Conservation (phyloP, 2,113 vertebrate species). For the Cercopithecus mona region DNA sequence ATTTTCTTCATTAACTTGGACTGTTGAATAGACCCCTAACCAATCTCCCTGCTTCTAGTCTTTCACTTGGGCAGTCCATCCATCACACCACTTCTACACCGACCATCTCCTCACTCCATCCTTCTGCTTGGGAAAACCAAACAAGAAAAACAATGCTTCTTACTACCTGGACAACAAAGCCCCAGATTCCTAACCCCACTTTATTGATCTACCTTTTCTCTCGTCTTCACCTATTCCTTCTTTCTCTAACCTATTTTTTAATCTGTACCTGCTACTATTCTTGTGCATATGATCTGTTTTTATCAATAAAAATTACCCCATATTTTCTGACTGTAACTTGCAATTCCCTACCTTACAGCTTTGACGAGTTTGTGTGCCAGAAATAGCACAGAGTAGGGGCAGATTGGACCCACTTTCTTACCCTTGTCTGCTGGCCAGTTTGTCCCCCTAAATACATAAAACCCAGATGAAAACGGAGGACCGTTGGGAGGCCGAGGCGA, state of each 20-base stretch:
- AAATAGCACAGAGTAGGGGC: neutral
- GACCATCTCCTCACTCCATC: neutral
- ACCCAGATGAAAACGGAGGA: neutral
- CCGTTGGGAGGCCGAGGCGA: too few species aligned
- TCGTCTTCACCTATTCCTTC: neutral
- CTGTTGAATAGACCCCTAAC: neutral
- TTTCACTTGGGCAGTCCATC: neutral
- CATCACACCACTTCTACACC: neutral
- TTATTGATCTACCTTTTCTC: neutral
- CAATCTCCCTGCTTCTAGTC: neutral
- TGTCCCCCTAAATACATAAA: neutral
- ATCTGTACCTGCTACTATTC: neutral
- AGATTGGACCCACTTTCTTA: neutral
- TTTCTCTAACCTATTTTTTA: neutral
- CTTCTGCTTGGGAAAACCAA: neutral
- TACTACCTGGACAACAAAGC: neutral
- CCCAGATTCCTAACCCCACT: neutral
- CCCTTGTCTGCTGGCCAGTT: neutral
- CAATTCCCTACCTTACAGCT: neutral
- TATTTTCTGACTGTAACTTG: neutral
- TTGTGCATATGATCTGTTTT: neutral
- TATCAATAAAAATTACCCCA: neutral
- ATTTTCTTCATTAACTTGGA: neutral
- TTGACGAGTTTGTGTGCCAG: neutral
- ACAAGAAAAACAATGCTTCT: neutral